Base-by-base conservation (phyloP, 2,113 vertebrate species). In the Esox niger region DNA sequence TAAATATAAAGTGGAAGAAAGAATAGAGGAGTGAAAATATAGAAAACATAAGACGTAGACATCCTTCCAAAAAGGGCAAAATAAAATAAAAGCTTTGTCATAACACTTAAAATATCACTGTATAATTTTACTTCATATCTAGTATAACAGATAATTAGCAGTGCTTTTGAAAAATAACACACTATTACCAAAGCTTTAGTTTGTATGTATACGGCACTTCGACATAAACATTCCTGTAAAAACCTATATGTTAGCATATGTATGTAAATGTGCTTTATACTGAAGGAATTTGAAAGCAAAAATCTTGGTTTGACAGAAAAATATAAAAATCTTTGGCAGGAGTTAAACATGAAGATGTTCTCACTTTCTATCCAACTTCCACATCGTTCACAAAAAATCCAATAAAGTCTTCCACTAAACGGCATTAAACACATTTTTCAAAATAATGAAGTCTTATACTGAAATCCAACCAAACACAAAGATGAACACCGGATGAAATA, bases 1-100 rank as follows among this genome's bases (percentile, higher is more conserved):
- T 95, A 91, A 90, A 79, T 87, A 80, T 76, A 71, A 78, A 75
- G 86, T 60, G 49, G n/a, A 68, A 35, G 72, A 69, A 68, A 60
- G 10, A 57, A 58, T 56, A 7, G 23, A 32, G 8, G 2, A 64
- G 63, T 56, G 49, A 67, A 58, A 69, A 62, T 17, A 72, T 46
- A 15, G 30, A 43, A 61, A 68, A 71, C 38, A 17, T 33, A 58
- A 21, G 20, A 72, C 38, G 3, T 43, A 43, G 25, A 73, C 27
- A 29, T 29, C 38, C 2, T n/a, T n/a, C n/a, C 62, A 65, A 74
- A 17, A 76, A 38, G 73, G 11, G 60, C 2, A 62, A n/a, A 43
- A 20, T 23, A 27, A 33, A 46, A 43, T 17, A 43, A 43, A 46
- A 1, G 15, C 49, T 2, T 52, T 55, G 30, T 30, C 13, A 43